Evolutionary conservation across 2,113 vertebrate species (phyloP), one percentile per base, ranked within the genome.

Genomic region (Probosciger aterrimus): DNA sequence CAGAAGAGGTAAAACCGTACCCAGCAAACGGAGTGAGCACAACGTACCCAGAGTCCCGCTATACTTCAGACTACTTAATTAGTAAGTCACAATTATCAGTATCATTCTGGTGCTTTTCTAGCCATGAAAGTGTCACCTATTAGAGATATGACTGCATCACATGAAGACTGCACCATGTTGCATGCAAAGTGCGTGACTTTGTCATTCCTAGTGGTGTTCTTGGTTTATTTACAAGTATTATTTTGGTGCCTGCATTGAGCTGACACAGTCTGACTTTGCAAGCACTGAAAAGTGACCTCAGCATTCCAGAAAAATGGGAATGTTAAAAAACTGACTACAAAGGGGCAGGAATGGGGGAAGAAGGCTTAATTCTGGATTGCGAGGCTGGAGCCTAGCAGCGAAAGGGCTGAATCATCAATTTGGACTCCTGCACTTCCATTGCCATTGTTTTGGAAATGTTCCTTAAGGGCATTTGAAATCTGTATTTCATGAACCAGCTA

Each of bases 1-100:
- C 98, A 99, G 99, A 99, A 97, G 99, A 99, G 93, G 98, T 98
- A 93, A 99, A 99, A 96, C 98, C 99, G 1, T 99, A 98, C 96
- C 98, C 98, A 92, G 98, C 98, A 67, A 99, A 99, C 33, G 99
- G 99, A 96, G 97, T 98, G 96, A 99, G 94, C 92, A 97, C 99
- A 77, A 97, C 98, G 30, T 99, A 99, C 95, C 99, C 99, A 90
- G 99, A 99, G 97, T 99, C 99, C 93, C 99, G 99, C 92, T 99
- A 99, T 97, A 98, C 99, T 97, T 99, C 99, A 96, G 99, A 99
- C 98, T 99, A 99, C 98, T 99, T 99, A 98, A 99, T 99, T 98
- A 99, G 99, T 99, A 99, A 99, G 99, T 99, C 97, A 81, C 69
- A 25, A 18, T 86, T 44, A 73, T 4, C 63, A 16, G 31, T 28